Evolutionary conservation across 2,797 vertebrate genomes (phyloP).

Genomic region (Acanthornis magna): DNA sequence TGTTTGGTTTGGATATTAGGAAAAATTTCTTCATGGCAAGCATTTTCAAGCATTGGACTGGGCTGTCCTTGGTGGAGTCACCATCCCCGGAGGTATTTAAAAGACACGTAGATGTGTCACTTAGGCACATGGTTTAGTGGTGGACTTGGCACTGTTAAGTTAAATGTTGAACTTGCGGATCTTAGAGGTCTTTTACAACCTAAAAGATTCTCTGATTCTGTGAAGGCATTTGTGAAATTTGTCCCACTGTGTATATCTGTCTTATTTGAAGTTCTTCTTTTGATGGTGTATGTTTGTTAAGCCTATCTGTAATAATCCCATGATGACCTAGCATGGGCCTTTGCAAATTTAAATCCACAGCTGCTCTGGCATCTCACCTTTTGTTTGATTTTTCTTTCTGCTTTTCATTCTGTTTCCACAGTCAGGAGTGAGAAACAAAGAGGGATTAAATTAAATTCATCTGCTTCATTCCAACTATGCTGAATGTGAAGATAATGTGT

Average conservation of each 20-base stretch:
- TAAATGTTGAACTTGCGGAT: not conserved
- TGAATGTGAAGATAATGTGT: slow-evolving; percentile 9
- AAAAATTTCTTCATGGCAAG: not conserved
- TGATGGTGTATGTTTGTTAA: not conserved
- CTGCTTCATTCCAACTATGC: not conserved
- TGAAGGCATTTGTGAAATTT: not conserved
- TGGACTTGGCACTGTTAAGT: not conserved
- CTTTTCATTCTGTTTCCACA: slow-evolving; percentile 1
- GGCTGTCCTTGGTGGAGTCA: not conserved
- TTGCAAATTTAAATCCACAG: not conserved
- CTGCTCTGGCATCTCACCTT: not conserved
- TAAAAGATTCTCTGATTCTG: not conserved
- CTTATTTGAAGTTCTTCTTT: not conserved
- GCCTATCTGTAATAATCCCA: not conserved
- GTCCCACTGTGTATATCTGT: not conserved
- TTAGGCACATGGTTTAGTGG: not conserved
- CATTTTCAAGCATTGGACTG: not conserved
- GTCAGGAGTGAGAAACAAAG: not conserved
- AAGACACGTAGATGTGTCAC: fast-evolving
- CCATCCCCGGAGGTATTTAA: not conserved
- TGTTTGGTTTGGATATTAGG: not conserved
- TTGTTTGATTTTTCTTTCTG: slow-evolving; percentile 18
- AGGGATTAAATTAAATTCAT: slow-evolving; percentile 9
- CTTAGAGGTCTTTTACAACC: not conserved
- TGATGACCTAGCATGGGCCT: not conserved